Evolutionary conservation across 1,140 invertebrate genomes (phyloP), one percentile per base, ranked within the genome.

Genomic region (Anagrus nilaparvatae): DNA sequence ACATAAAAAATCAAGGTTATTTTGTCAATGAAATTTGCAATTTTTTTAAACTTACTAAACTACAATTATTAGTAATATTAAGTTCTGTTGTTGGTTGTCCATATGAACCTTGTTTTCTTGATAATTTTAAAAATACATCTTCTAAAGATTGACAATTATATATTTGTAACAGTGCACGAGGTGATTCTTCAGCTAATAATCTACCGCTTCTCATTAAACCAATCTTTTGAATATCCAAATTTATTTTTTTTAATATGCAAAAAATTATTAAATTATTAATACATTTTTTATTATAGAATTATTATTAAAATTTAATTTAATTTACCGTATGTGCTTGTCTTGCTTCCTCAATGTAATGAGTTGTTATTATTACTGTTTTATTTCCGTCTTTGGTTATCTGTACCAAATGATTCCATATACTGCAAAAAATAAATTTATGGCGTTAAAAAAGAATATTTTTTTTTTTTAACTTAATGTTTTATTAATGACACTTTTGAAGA

Each of bases 281-380:
- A 27, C 17, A 18, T 19, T 13, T 20, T 17, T 19, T 5, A 20
- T 13, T 35, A 14, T 27, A 27, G 24, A 6, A 12, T 7, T 27
- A 27, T 27, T 27, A 7, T 27, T 27, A 27, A 7, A 7, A 34
- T 45, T 28, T 34, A n/a, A 34, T 14, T 27, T 6, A 27, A 66
- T 71, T 75, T 73, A 90, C 86, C 57, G 79, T 81, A 60, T 89
- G 78, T 25, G 87, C 87, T 69, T 91, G 85, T 50, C 85, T 67
- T 1, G 90, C 90, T 63, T 95, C 90, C 63, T 93, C 88, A 46
- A 93, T 91, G 54, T 93, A 94, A 72, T 94, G 89, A 14, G 90
- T 94, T 3, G 90, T 94, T 49, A 94, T 88, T 49, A 95, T 90
- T 44, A 95, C 84, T 5, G 89, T 94, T 56, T 86, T 90, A 52